Conservation (phyloP, 2,113 vertebrate species). For the Corythaixoides concolor region DNA sequence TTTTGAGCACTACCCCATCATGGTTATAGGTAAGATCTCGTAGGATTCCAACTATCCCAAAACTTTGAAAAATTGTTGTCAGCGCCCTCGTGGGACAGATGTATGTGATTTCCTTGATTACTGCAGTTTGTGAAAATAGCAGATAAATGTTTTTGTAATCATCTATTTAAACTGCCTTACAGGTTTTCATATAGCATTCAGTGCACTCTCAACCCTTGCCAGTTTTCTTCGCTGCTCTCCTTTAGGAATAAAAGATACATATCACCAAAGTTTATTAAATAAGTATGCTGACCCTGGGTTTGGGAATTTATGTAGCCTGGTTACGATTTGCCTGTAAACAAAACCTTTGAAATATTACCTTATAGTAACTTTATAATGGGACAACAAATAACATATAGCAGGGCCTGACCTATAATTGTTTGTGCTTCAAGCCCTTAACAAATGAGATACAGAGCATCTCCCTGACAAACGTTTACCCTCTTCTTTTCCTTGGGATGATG, state of each 20-base stretch:
- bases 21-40: not conserved
- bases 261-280: not conserved
- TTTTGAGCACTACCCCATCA: not conserved
- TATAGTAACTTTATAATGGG: not conserved
- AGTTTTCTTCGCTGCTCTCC: not conserved
- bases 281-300: not conserved
- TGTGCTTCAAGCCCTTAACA: constrained; percentile 12
- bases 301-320: constrained; percentile 24
- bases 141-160: not conserved
- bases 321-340: constrained; percentile 4
- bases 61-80: not conserved
- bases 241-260: not conserved
- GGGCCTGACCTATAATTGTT: not conserved
- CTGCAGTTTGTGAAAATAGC: not conserved
- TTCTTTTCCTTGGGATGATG: constrained; percentile 23
- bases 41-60: not conserved
- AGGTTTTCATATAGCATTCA: not conserved
- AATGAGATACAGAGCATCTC: not conserved
- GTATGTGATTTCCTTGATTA: not conserved
- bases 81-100: not conserved
- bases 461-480: constrained; percentile 1
- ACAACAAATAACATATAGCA: constrained; percentile 6
- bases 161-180: not conserved
- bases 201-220: not conserved
- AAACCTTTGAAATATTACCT: constrained; percentile 21